These are phyloP conservation scores for Cyaniris semiargus DNA, from an alignment of 2,888 invertebrate species.

Conservation along the genomic window DNA sequence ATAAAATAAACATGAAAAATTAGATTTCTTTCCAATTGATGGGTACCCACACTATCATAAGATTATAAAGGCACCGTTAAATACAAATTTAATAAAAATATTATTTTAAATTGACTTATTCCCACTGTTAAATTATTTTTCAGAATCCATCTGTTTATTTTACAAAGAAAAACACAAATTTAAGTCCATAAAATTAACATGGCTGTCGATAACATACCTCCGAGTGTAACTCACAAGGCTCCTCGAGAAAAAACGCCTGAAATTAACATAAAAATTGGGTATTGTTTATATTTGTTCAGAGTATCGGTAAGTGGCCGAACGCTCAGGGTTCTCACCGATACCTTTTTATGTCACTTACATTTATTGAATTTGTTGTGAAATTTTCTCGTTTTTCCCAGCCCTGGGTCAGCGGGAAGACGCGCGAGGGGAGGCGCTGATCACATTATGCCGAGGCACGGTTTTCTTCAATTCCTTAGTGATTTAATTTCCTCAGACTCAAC, in stretches of 20 bases:
- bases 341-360: background rate
- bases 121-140: background rate
- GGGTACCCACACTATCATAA: too few relatives aligned
- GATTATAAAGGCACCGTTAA: too few relatives aligned
- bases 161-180: background rate
- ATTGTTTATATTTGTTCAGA: conserved; percentile 9
- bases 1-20: too few relatives aligned
- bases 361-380: background rate
- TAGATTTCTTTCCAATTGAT: too few relatives aligned
- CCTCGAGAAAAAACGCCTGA: conserved; percentile 12
- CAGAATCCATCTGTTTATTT: background rate
- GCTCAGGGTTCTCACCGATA: background rate
- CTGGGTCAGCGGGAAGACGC: background rate
- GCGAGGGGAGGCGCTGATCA: conserved; percentile 36
- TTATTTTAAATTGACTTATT: too few relatives aligned
- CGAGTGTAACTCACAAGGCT: background rate
- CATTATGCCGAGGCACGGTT: conserved; percentile 47
- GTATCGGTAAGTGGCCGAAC: background rate
- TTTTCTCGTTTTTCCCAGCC: background rate
- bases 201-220: background rate
- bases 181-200: background rate
- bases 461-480: conserved; percentile 46
- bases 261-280: conserved; percentile 29
- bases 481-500: conserved; percentile 46
- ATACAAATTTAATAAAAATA: too few relatives aligned